Evolutionary conservation across 2,797 vertebrate genomes (phyloP).

Genomic region (Diceros bicornis): DNA sequence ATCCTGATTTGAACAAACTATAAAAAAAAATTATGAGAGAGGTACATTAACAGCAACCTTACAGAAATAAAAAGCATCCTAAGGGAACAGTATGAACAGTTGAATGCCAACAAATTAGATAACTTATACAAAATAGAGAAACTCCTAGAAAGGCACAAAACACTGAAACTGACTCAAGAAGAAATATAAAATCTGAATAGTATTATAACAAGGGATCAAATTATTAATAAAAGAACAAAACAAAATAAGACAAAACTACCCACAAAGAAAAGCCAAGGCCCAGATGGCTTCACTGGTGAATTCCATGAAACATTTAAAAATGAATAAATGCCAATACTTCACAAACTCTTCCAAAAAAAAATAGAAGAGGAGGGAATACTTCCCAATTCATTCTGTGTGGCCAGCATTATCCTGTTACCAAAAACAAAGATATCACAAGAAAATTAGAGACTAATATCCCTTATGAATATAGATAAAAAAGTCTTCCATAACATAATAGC

Average conservation of each 20-base stretch:
- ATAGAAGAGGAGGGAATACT: neutral
- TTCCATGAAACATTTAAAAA: neutral
- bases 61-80: slow-evolving; percentile 18
- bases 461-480: neutral
- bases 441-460: neutral
- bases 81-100: neutral
- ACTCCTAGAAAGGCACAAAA: neutral
- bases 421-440: slow-evolving; percentile 5
- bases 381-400: neutral
- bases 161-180: neutral
- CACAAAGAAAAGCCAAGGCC: neutral
- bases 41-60: neutral
- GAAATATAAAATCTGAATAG: slow-evolving; percentile 4
- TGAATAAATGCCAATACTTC: neutral
- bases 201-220: neutral
- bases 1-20: neutral
- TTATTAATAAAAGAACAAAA: neutral
- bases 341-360: neutral
- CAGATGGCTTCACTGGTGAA: neutral
- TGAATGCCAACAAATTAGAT: neutral
- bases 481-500: neutral
- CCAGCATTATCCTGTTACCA: neutral
- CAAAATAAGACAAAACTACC: neutral
- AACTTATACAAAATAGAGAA: neutral
- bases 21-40: neutral